Evolutionary conservation across 2,888 invertebrate genomes (phyloP), one percentile per base, ranked within the genome.

Genomic region (Drosophila anomalata): DNA sequence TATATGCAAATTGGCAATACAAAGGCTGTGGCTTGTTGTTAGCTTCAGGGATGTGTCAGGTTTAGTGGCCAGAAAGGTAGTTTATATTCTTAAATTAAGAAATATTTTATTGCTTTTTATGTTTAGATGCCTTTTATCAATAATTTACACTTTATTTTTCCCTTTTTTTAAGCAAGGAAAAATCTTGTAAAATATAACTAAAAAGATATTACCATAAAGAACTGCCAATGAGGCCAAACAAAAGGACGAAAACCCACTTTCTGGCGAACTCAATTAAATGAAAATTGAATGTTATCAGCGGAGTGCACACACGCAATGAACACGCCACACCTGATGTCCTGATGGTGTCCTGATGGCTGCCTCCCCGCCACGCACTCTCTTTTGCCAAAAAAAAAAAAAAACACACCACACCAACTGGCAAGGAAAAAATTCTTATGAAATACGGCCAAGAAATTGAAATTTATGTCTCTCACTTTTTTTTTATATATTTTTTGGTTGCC

Each of bases 371-470:
- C 14, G 20, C 76, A 67, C 42, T 17, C 41, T 11, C 41, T 11
- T 14, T n/a, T n/a, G 7, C 20, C 14, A 24, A 22, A 24, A 48
- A 17, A 17, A 17, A 17, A 17, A 17, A 17, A 17, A 17, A 17
- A 17, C 1, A 17, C 17, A 17, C 17, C 17, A 17, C 17, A 17
- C 17, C 17, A 17, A 17, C 17, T 17, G n/a, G 33, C 44, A 54
- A 57, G 24, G 17, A 44, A 47, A 56, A 50, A 56, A 20, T 9
- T 4, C 11, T 53, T 51, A 48, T 77, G 54, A 77, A 57, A 76
- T 77, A 77, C 70, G 79, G 46, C 65, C 46, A 29, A 31, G 60
- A 74, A 71, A 77, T 79, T 54, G 51, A 79, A 71, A 79, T 77
- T 77, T 67, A 80, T 77, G 80, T 46, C 51, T 36, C 39, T 3